Conservation (phyloP, 2,797 vertebrate species). For the Sebastes cheni region DNA sequence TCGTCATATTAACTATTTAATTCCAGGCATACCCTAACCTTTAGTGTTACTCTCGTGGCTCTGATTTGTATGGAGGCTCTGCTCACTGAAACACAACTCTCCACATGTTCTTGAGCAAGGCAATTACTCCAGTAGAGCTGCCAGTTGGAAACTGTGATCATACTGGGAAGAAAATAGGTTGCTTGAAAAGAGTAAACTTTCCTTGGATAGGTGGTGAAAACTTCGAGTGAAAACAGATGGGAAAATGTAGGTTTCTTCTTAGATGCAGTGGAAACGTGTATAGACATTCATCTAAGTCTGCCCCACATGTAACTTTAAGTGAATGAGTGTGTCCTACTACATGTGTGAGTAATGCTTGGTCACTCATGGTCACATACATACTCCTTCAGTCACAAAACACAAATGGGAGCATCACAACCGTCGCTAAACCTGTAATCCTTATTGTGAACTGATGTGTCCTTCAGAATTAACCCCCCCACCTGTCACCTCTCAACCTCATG, state of each 20-base stretch:
- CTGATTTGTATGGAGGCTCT: background rate
- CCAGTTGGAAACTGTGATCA: background rate
- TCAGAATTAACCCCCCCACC: background rate
- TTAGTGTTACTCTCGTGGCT: background rate
- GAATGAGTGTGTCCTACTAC: background rate
- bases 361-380: background rate
- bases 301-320: background rate
- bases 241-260: background rate
- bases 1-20: background rate
- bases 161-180: background rate
- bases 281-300: background rate
- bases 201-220: background rate
- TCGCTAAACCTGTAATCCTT: slow-evolving; percentile 9
- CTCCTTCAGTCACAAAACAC: background rate
- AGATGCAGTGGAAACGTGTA: background rate
- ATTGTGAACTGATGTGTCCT: slow-evolving; percentile 9
- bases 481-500: slow-evolving; percentile 5
- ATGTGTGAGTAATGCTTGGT: background rate
- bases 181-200: background rate
- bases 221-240: background rate
- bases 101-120: background rate
- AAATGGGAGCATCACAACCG: background rate
- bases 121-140: background rate
- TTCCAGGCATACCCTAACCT: background rate
- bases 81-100: background rate